Evolutionary conservation across 2,888 invertebrate genomes (phyloP).

Genomic region (Poecilobothrus nobilitatus): DNA sequence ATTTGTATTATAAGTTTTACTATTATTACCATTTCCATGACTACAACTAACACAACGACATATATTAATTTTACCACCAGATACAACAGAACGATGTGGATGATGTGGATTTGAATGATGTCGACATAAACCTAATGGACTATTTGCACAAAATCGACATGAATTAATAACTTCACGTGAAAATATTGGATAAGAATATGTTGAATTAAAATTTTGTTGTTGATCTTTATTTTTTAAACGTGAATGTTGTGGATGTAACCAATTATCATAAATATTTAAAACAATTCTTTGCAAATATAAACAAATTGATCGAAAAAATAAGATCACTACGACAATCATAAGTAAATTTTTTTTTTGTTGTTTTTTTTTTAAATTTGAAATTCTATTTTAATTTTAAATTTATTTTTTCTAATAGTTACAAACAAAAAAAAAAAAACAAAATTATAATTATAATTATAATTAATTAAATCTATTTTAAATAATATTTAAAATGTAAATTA

Average conservation of each 20-base stretch:
- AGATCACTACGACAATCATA: constrained; percentile 43
- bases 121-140: constrained; percentile 40
- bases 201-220: not conserved
- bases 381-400: not conserved
- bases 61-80: constrained; percentile 11
- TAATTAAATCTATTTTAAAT: too few species aligned
- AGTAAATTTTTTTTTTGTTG: constrained; percentile 19
- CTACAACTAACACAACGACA: constrained; percentile 16
- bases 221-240: constrained; percentile 35
- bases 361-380: not conserved
- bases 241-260: constrained; percentile 40
- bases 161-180: constrained; percentile 18
- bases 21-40: constrained; percentile 11
- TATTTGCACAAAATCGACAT: constrained; percentile 40
- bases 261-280: constrained; percentile 39
- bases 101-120: constrained; percentile 30
- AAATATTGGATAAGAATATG: not conserved
- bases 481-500: too few species aligned
- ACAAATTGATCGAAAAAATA: constrained; percentile 43
- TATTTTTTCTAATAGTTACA: too few species aligned
- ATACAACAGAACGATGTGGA: constrained; percentile 17
- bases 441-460: too few species aligned
- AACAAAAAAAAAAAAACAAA: not conserved
- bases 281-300: constrained; percentile 42
- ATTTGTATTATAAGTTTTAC: constrained; percentile 14